These are phyloP conservation scores for Pangasius macronema DNA, from an alignment of 2,797 vertebrate species.

Conservation along the genomic window DNA sequence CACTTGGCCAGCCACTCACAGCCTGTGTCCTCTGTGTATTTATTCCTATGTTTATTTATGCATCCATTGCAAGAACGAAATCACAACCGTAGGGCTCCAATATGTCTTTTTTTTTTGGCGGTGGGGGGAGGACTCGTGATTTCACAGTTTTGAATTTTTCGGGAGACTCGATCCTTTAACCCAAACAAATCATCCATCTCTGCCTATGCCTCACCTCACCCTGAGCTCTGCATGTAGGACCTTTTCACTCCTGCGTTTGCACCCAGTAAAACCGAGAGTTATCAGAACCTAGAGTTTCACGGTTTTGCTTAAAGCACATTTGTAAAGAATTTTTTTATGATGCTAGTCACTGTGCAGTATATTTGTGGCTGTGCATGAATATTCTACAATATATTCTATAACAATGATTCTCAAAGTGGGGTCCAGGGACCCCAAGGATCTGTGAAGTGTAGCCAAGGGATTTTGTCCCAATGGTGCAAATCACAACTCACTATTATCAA, in stretches of 20 bases:
- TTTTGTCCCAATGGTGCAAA: not conserved
- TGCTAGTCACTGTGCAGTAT: not conserved
- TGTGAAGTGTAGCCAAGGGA: not conserved
- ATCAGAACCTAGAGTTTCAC: not conserved
- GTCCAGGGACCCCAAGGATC: not conserved
- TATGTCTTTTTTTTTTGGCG: slow-evolving; percentile 71
- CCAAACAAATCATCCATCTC: slow-evolving; percentile 47
- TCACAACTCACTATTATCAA: not conserved
- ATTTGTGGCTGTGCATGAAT: not conserved
- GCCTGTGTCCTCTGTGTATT: slow-evolving; percentile 83
- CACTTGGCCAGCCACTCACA: slow-evolving; percentile 80
- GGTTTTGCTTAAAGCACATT: slow-evolving; percentile 1
- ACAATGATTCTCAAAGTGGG: not conserved
- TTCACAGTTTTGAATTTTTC: slow-evolving; percentile 51
- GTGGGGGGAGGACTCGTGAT: slow-evolving; percentile 45
- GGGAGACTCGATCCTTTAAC: slow-evolving; percentile 43
- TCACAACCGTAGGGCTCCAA: slow-evolving; percentile 79
- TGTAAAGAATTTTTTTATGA: not conserved
- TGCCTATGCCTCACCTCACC: slow-evolving; percentile 41
- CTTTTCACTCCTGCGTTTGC: slow-evolving; percentile 32
- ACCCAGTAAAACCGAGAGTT: not conserved
- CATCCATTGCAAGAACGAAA: slow-evolving; percentile 81
- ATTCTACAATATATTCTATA: not conserved
- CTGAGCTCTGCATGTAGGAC: slow-evolving; percentile 40
- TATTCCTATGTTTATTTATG: slow-evolving; percentile 86